Conservation (phyloP, 2,888 invertebrate species). For the Axea sp. region DNA sequence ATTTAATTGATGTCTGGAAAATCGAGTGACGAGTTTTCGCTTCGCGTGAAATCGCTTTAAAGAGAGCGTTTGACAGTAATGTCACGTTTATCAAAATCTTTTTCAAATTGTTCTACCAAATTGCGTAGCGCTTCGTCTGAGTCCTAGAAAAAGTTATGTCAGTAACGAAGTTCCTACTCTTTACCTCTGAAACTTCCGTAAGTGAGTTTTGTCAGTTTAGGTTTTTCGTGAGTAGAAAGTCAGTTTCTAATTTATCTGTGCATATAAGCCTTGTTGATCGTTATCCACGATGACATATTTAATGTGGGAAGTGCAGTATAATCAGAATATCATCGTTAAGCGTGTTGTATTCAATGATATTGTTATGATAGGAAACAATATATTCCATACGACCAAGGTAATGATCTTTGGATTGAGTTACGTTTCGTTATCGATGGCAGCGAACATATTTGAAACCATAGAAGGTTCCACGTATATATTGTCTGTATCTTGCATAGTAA, state of each 20-base stretch:
- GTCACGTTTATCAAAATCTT: slow-evolving; percentile 36
- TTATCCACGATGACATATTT: slow-evolving; percentile 43
- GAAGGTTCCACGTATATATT: slow-evolving; percentile 55
- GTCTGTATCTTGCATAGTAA: slow-evolving; percentile 21
- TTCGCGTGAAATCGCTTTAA: too few species aligned
- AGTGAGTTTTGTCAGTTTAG: slow-evolving; percentile 13
- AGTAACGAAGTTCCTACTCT: slow-evolving; percentile 16
- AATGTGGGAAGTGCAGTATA: slow-evolving; percentile 38
- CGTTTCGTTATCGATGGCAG: slow-evolving; percentile 50
- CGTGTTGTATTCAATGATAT: slow-evolving; percentile 15
- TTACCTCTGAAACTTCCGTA: slow-evolving; percentile 16
- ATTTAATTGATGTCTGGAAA: slow-evolving; percentile 11
- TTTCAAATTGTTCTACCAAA: slow-evolving; percentile 21
- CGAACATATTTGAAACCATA: slow-evolving; percentile 47
- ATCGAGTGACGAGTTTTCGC: slow-evolving; percentile 5
- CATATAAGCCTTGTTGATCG: slow-evolving; percentile 31
- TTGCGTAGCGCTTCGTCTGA: slow-evolving; percentile 4
- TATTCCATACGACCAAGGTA: slow-evolving; percentile 37
- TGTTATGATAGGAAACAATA: slow-evolving; percentile 43
- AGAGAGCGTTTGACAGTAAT: slow-evolving; percentile 9
- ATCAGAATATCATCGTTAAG: slow-evolving; percentile 39
- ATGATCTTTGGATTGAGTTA: slow-evolving; percentile 58
- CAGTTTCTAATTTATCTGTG: slow-evolving; percentile 41
- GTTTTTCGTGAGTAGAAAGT: slow-evolving; percentile 48
- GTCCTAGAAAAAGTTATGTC: slow-evolving; percentile 24